Base-by-base conservation (phyloP, 2,888 invertebrate genomes). In the Drosophila neotestacea region DNA sequence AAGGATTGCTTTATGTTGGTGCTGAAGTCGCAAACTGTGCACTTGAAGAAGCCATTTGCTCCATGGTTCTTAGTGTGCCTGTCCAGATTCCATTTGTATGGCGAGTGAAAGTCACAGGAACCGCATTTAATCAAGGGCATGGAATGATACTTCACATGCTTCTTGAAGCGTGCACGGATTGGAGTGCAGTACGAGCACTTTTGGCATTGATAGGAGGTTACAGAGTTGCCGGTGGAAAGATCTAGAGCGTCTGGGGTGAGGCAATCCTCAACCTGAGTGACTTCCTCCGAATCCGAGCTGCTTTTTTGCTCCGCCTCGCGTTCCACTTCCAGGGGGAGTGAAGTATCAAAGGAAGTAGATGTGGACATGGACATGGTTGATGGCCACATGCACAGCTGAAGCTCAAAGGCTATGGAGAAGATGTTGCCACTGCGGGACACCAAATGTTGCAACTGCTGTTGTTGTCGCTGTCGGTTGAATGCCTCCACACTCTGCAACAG, bases 111-210 rank as follows among this genome's bases (percentile, higher is more conserved):
- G 91, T 98, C 97, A 93, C 98, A 98, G 91, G 96, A 95, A 66
- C 95, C 95, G 92, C 98, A 98, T 92, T 97, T 97, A 81, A 97
- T 97, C 96, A 97, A 97, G 83, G 96, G 98, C 96, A 97, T 97
- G 58, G 97, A 96, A 92, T 98, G 98, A 92, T 97, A 97, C 91
- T 97, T 97, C 56, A 98, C 97, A 92, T 98, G 98, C 91, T 98
- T 98, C 64, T 97, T 97, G 91, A 95, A 98, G 68, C 97, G 95
- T 42, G 97, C 96, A 83, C 96, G 96, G 88, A 98, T 96, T 91
- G 97, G 96, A 0, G 98, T 98, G 74, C 96, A 96, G 92, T 98
- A 98, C 78, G 96, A 96, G 93, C 98, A 98, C 93, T 97, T 96
- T 73, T 95, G 94, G 92, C 98, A 98, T 11, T 96, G 95, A 92